Evolutionary conservation across 2,888 invertebrate genomes (phyloP), one percentile per base, ranked within the genome.

Genomic region (Suillia variegata): DNA sequence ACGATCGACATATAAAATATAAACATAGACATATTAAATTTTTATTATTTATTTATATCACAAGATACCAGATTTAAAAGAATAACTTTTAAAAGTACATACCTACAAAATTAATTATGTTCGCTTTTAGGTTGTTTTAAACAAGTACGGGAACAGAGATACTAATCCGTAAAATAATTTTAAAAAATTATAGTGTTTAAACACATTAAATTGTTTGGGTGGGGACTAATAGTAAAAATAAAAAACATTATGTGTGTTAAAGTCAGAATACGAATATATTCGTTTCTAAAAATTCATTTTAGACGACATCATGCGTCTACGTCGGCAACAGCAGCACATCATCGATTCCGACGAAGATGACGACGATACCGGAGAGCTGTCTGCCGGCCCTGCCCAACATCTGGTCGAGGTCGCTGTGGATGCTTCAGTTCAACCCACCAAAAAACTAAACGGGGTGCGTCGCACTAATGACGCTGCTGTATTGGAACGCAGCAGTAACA

Each of bases 301-400:
- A 71, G 71, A 68, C 64, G 67, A 70, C 42, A 68, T 69, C 42
- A 85, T 85, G 68, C 80, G 85, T 67, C 84, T 86, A 78, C 83
- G 85, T 58, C 83, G 86, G 79, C 83, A 86, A 61, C 69, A 69
- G 62, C 80, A 82, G 42, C 61, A 67, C 45, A 62, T 69, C 18
- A 66, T 67, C 61, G 88, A 88, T 70, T 88, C 88, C 0, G 88
- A 88, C 67, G 88, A 88, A 67, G 88, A 88, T 67, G 85, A 84
- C 59, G 65, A 65, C 49, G 65, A 60, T 15, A 42, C 62, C 24
- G 54, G 61, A 21, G 59, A 24, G 61, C 59, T 31, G 58, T 55
- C 42, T 24, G 51, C 38, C 18, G 55, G 12, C 33, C 38, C 22
- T 12, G 31, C 21, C 3, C 45, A 33, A 13, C 49, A 31, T 15